Conservation (phyloP, 2,113 vertebrate genomes). For the Gnathonemus echidnorhynchus region DNA sequence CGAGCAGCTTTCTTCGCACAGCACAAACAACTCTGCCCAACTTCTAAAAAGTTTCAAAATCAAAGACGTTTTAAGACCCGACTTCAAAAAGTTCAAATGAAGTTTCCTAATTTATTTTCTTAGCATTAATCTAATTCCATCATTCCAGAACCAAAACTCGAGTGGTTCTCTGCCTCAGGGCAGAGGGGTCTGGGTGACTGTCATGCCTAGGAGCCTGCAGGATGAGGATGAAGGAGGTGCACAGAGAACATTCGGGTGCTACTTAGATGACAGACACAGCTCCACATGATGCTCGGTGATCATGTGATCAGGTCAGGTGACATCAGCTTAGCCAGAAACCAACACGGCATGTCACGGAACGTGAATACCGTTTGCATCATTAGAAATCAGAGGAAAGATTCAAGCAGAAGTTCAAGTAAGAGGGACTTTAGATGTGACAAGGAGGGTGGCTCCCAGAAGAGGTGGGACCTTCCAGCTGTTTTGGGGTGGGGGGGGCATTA, state of each 20-base stretch:
- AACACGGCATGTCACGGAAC: neutral
- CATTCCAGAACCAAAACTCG: neutral
- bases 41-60: slow-evolving; percentile 64
- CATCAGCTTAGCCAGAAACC: neutral
- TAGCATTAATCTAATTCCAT: slow-evolving; percentile 44
- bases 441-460: neutral
- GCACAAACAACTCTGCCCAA: slow-evolving; percentile 41
- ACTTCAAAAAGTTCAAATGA: slow-evolving; percentile 59
- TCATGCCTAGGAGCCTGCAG: neutral
- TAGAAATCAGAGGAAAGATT: neutral
- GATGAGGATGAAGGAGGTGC: neutral
- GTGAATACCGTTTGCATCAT: neutral
- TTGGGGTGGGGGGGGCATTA: neutral
- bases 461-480: neutral
- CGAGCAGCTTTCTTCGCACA: slow-evolving; percentile 17
- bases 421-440: neutral
- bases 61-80: slow-evolving; percentile 59
- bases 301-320: neutral
- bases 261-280: neutral
- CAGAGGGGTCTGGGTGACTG: slow-evolving; percentile 12
- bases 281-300: neutral
- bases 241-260: neutral
- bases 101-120: slow-evolving; percentile 43
- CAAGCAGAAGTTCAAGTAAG: neutral
- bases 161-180: neutral